These are phyloP conservation scores for Dipodomys stephensi DNA, from an alignment of 2,113 vertebrate species.

Conservation along the genomic window DNA sequence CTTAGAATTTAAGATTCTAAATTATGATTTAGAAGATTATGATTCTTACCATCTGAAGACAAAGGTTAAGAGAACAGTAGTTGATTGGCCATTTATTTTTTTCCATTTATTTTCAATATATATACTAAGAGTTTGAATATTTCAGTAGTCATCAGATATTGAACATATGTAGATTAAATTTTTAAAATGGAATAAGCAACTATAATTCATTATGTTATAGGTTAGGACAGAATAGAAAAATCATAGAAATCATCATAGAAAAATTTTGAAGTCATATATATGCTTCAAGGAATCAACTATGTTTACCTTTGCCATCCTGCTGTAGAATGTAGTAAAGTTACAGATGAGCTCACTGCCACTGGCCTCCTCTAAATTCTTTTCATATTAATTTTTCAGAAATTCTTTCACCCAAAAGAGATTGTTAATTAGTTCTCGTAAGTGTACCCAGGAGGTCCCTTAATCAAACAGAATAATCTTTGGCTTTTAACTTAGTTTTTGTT, in stretches of 20 bases:
- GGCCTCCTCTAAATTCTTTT: conserved; percentile 21
- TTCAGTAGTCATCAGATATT: conserved; percentile 50
- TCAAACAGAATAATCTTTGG: conserved; percentile 72
- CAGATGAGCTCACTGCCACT: not conserved
- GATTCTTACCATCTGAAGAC: conserved; percentile 38
- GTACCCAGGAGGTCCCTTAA: conserved; percentile 70
- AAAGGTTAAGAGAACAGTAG: conserved; percentile 1
- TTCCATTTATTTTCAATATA: conserved; percentile 31
- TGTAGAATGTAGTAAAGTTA: not conserved
- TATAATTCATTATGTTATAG: not conserved
- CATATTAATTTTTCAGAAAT: conserved; percentile 65
- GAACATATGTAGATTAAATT: not conserved
- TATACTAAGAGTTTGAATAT: not conserved
- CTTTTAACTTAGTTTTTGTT: not conserved
- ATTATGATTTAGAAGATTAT: not conserved
- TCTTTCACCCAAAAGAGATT: conserved; percentile 59
- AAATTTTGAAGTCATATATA: not conserved
- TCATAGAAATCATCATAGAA: not conserved
- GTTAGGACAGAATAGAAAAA: not conserved
- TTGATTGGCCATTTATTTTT: not conserved
- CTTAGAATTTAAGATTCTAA: no score
- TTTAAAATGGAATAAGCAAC: conserved; percentile 35
- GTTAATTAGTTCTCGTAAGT: conserved; percentile 48
- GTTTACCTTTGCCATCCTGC: not conserved
- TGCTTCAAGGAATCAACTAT: not conserved